Evolutionary conservation across 2,888 invertebrate species (phyloP), one percentile per base, ranked within the genome.

Genomic region (Dynastes hyllus): DNA sequence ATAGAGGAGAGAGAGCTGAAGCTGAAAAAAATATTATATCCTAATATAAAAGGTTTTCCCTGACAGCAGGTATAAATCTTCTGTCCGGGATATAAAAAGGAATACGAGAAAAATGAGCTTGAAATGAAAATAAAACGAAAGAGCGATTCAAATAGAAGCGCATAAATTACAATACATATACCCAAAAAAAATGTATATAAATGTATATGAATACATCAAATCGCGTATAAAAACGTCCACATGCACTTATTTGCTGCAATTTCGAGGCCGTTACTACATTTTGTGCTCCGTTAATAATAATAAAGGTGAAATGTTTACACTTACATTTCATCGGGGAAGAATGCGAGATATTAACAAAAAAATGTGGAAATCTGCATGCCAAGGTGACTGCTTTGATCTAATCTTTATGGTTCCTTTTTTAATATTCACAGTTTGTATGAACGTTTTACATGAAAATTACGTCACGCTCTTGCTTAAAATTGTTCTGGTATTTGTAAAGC

Each of bases 11-110:
- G 80, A 71, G 70, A 78, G 70, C 45, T 70, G 79, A 22, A 78
- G 77, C 77, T 69, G 81, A 79, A 81, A 88, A 87, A 88, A 88
- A 88, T 88, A 88, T 88, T 88, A 88, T 87, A 87, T 88, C 87
- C 87, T 88, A 88, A 88, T 88, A 88, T 88, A 88, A 88, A 89
- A 87, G 87, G 86, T 86, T 86, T 85, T 82, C 82, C 83, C 85
- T 87, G 88, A 88, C 88, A 87, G 86, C 86, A 83, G 86, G 86
- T 87, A 89, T 89, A 89, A 89, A 89, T 89, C 89, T 87, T 88
- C 73, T 77, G 77, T 77, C 77, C 55, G 40, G 87, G 85, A 87
- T 87, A 87, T 87, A 87, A 88, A 88, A 87, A 87, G 87, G 86
- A 88, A 88, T 88, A 87, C 85, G 87, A 88, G 87, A 88, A 88